Conservation (phyloP, 1,140 invertebrate genomes). For the Nasonia vitripennis region DNA sequence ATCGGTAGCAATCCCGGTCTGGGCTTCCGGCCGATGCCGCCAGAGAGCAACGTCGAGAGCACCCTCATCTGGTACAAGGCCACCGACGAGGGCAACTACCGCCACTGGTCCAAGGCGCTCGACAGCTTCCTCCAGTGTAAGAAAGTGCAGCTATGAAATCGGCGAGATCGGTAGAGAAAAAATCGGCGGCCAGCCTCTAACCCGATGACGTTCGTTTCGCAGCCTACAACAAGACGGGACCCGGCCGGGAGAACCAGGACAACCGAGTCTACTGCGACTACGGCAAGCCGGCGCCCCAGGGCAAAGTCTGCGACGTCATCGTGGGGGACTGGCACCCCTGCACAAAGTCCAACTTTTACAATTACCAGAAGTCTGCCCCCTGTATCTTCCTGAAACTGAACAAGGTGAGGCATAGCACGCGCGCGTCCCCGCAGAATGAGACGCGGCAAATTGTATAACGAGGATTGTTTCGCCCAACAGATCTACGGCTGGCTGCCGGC, state of each 20-base stretch:
- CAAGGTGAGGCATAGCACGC: conserved; percentile 71
- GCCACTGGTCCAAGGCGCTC: conserved; percentile 86
- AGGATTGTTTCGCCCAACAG: conserved; percentile 67
- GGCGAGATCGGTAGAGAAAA: too few species aligned
- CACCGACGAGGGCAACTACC: conserved; percentile 85
- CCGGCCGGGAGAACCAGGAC: conserved; percentile 51
- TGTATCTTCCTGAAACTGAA: conserved; percentile 82
- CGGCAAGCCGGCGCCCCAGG: conserved; percentile 68
- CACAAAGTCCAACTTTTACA: conserved; percentile 75
- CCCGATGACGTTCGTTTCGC: not conserved
- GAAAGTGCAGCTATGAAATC: conserved; percentile 40
- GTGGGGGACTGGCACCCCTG: conserved; percentile 74
- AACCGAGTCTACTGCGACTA: conserved; percentile 73
- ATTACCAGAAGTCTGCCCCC: conserved; percentile 77
- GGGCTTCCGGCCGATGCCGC: conserved; percentile 95
- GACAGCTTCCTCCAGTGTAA: conserved; percentile 84
- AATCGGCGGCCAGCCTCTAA: too few species aligned
- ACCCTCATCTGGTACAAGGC: conserved; percentile 95
- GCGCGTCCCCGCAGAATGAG: too few species aligned
- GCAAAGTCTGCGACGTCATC: conserved; percentile 78
- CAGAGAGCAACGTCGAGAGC: conserved; percentile 90
- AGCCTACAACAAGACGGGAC: conserved; percentile 75
- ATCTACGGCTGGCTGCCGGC: conserved; percentile 88
- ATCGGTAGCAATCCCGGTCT: conserved; percentile 95
- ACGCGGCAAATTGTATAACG: too few species aligned